Percentiles rank a stretch among this genome's conserved stretches.
Evolutionary conservation across 2,113 vertebrate species (phyloP).

Genomic region (Ameiurus melas): DNA sequence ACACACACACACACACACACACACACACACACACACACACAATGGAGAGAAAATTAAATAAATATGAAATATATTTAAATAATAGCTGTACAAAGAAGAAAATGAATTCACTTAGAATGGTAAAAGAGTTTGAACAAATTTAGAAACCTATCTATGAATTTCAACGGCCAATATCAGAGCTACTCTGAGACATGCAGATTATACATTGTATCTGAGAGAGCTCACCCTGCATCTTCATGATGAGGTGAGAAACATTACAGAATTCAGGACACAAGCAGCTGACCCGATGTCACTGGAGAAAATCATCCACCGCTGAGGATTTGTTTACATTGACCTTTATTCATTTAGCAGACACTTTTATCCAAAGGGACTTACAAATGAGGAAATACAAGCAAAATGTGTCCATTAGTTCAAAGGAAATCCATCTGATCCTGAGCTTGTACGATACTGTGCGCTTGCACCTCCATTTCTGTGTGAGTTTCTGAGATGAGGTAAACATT

Average conservation of each 20-base stretch:
- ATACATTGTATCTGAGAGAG: neutral
- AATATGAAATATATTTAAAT: neutral
- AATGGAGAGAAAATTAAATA: constrained; percentile 16
- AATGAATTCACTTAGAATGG: neutral
- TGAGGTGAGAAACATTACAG: neutral
- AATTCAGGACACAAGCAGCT: neutral
- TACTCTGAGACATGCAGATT: neutral
- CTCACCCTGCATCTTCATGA: neutral
- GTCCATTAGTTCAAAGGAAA: constrained; percentile 34
- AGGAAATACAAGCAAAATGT: too few species aligned
- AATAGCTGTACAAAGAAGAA: neutral
- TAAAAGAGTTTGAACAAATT: neutral
- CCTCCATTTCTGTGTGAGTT: neutral
- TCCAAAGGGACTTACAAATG: too few species aligned
- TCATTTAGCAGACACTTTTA: too few species aligned
- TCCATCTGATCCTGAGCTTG: constrained; percentile 31
- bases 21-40: neutral
- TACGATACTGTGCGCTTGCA: neutral
- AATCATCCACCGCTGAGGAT: constrained; percentile 22
- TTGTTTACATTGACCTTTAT: neutral
- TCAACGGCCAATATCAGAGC: neutral
- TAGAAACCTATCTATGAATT: neutral
- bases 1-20: neutral
- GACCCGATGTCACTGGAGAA: neutral
- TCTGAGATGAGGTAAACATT: neutral